Evolutionary conservation across 2,888 invertebrate genomes (phyloP), one percentile per base, ranked within the genome.

Genomic region (Abscondita cerata): DNA sequence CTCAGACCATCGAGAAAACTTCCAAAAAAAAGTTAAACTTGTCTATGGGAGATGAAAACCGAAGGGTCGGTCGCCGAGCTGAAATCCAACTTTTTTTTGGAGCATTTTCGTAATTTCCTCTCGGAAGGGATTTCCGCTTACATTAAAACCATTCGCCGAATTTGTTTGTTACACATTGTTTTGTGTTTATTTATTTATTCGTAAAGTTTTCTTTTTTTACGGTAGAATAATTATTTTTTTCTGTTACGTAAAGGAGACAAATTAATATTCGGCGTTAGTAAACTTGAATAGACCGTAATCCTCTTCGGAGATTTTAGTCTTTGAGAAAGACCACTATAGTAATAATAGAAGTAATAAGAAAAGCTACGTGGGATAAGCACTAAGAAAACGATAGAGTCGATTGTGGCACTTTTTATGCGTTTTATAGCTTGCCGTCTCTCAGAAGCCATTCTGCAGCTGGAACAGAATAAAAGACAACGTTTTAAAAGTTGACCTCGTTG

Each of bases 401-500:
- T 41, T 50, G 50, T 38, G 38, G 50, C 16, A 61, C 60, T 61
- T 61, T 55, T 61, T 61, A 34, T 31, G 33, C 52, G 48, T 58
- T 62, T 58, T 62, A 54, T 65, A 66, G 69, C 64, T 68, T 61
- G 69, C 69, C 68, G 70, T 69, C 69, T 70, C 71, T 67, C 65
- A 70, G 68, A 72, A 72, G 68, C 70, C 70, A 70, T 72, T 72
- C 70, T 62, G 55, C 63, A 65, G 68, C 68, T 66, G 70, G 69
- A 70, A 52, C 68, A 70, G 70, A 68, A 70, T 69, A 72, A 67
- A 70, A 70, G 69, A 68, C 70, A 66, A 67, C 70, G 70, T 67
- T 72, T 70, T 72, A 18, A 72, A 71, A 71, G 70, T 68, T 72
- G 71, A 72, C 72, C 72, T 71, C 71, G 69, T 71, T 72, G 72